phyloP scores from a whole-genome alignment of 1,140 invertebrate species.

The Drosophila sulfurigaster region DNA sequence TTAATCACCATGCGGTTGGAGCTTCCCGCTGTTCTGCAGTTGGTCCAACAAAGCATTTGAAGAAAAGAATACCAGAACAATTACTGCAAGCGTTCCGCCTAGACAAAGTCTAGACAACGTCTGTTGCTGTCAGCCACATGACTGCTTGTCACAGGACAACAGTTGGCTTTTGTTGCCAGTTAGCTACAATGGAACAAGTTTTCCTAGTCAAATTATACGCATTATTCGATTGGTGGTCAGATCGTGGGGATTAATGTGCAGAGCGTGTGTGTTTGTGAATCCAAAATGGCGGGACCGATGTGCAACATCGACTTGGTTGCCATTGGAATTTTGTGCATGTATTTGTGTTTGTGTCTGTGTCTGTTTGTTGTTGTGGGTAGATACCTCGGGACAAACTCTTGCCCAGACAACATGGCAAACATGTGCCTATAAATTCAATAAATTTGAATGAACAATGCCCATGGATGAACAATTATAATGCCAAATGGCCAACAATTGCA shows the following conservation, averaged over 20 bases:
- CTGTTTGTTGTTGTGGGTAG: background rate
- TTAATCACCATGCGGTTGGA: slow-evolving; percentile 51
- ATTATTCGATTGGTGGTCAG: slow-evolving; percentile 30
- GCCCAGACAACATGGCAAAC: slow-evolving; percentile 16
- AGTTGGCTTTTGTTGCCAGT: slow-evolving; percentile 25
- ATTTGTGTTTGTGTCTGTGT: background rate
- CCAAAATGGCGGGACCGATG: background rate
- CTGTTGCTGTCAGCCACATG: slow-evolving; percentile 54
- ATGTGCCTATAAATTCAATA: slow-evolving; percentile 41
- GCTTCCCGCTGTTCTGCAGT: slow-evolving; percentile 21
- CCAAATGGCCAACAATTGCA: slow-evolving; percentile 67
- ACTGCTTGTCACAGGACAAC: slow-evolving; percentile 40
- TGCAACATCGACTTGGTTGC: slow-evolving; percentile 29
- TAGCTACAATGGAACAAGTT: background rate
- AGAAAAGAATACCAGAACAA: slow-evolving; percentile 43
- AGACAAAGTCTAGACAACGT: slow-evolving; percentile 67
- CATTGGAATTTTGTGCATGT: slow-evolving; percentile 8
- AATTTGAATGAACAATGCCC: slow-evolving; percentile 40
- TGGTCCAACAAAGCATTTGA: slow-evolving; percentile 64
- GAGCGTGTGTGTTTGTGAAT: background rate
- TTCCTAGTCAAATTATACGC: slow-evolving; percentile 25
- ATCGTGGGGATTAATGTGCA: slow-evolving; percentile 25
- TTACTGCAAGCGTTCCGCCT: slow-evolving; percentile 36
- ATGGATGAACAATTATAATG: slow-evolving; percentile 58
- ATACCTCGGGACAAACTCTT: background rate